These are phyloP conservation scores for Poecilia picta DNA, from an alignment of 2,797 vertebrate species.

Conservation along the genomic window DNA sequence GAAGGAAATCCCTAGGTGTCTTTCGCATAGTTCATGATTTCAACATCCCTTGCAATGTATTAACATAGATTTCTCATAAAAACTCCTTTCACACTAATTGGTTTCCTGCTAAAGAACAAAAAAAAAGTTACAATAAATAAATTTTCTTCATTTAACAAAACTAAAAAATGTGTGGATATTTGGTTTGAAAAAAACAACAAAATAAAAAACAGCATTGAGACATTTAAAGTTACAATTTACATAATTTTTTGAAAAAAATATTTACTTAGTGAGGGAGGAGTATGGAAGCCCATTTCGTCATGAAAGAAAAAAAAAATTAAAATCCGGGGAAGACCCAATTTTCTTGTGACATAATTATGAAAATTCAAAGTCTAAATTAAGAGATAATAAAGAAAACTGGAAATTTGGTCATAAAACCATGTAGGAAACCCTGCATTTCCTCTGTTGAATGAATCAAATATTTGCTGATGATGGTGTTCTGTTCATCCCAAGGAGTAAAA, in stretches of 20 bases:
- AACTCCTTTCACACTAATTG: neutral
- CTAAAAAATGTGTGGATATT: neutral
- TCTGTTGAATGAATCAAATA: neutral
- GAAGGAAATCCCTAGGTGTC: neutral
- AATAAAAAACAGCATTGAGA: neutral
- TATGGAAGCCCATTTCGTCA: neutral
- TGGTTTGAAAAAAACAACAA: neutral
- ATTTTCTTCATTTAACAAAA: neutral
- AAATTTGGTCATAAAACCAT: neutral
- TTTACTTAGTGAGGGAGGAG: no score
- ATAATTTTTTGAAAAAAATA: neutral
- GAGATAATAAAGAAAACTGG: neutral
- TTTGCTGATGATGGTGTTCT: neutral
- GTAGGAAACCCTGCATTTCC: neutral
- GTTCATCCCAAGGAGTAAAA: neutral
- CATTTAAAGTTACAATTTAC: neutral
- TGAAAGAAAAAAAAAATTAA: neutral
- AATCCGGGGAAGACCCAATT: neutral
- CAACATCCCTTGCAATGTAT: neutral
- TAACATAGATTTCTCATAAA: neutral
- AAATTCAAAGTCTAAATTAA: neutral
- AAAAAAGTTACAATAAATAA: neutral
- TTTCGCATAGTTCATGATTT: neutral
- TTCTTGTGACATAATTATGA: neutral
- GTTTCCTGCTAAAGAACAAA: rapidly evolving